Evolutionary conservation across 2,113 vertebrate genomes (phyloP), one percentile per base, ranked within the genome.

Genomic region (Notothenia coriiceps): DNA sequence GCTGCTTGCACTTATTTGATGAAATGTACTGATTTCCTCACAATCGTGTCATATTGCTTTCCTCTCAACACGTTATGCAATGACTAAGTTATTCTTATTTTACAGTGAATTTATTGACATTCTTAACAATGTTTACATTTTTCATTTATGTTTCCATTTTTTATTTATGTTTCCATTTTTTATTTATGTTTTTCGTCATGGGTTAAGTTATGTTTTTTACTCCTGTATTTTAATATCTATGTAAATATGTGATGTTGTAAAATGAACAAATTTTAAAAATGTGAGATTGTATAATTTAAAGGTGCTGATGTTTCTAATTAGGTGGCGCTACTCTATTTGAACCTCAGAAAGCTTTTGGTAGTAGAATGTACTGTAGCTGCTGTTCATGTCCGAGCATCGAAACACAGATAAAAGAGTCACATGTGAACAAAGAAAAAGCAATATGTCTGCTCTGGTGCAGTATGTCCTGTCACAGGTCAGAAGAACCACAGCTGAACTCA

Each of bases 301-400:
- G 93, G 93, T 95, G 94, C 94, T 94, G 91, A 95, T 82, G 83
- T 93, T 92, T 90, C 81, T 87, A 80, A 85, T 78, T 90, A 88
- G 85, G 84, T 83, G 91, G 80, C 84, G 78, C 75, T 87, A 63
- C 56, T 89, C 86, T 91, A 72, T 86, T 89, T 84, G 75, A 91
- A 87, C 83, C 79, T 86, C 73, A 56, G 61, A 79, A 72, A 85
- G 85, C 82, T 88, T 86, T 66, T 84, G 87, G 77, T 92, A 22
- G 80, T 89, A 87, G 91, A 92, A 91, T 90, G 89, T 92, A 89
- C 77, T 89, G 83, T 90, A 91, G 85, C 86, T 88, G 85, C 88
- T 84, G 82, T 87, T 90, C 65, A 77, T 81, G 88, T 88, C 68
- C 51, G 73, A 90, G 83, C 86, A 86, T 90, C 50, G 49, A 67